Conservation (phyloP, 1,140 invertebrate species). For the Eubasilissa regina region DNA sequence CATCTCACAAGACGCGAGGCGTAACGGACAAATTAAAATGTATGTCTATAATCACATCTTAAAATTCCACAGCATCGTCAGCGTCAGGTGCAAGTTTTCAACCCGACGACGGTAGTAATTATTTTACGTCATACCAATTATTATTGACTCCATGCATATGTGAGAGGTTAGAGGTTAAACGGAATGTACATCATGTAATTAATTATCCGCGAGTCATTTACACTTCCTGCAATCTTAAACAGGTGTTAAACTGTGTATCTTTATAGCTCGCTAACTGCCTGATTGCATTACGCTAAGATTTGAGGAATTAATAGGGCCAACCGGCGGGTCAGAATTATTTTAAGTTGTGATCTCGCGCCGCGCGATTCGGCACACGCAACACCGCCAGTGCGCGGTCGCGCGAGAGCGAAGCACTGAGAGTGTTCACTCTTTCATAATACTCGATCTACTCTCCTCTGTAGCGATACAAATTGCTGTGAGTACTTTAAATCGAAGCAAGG, state of each 20-base stretch:
- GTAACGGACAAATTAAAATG: no score
- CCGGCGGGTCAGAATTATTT: no score
- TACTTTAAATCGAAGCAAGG: slow-evolving; percentile 35
- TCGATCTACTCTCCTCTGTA: slow-evolving; percentile 13
- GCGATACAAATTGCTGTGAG: slow-evolving; percentile 39
- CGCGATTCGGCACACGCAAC: no score
- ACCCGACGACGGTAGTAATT: not conserved
- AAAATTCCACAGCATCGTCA: not conserved
- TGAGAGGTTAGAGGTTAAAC: slow-evolving; percentile 15
- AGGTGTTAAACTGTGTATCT: slow-evolving; percentile 1
- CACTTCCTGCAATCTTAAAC: slow-evolving; percentile 21
- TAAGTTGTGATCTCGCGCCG: no score
- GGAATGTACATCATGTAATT: slow-evolving; percentile 18
- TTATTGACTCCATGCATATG: not conserved
- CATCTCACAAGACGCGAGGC: not conserved
- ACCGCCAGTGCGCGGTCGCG: no score
- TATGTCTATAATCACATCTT: no score
- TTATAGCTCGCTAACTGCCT: not conserved
- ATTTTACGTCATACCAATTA: slow-evolving; percentile 6
- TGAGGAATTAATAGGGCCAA: not conserved
- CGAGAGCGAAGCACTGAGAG: no score
- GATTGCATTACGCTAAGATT: slow-evolving; percentile 1
- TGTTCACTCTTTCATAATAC: slow-evolving; percentile 26
- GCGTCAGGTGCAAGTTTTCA: not conserved
- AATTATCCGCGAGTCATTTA: slow-evolving; percentile 12